Conservation (phyloP, 2,113 vertebrate genomes). For the Pomatorhinus ruficollis region DNA sequence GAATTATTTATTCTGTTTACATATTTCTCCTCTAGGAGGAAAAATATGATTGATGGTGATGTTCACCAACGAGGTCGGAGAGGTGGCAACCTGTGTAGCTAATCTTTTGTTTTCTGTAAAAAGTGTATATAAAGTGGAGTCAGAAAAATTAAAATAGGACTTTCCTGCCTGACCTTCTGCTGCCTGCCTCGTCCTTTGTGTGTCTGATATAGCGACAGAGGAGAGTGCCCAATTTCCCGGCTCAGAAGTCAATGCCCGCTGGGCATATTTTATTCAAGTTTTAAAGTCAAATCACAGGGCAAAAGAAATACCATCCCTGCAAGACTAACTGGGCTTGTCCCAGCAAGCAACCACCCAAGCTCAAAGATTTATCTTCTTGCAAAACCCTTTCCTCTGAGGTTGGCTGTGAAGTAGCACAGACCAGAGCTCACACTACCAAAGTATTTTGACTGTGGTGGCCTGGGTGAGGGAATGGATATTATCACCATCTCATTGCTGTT, state of each 20-base stretch:
- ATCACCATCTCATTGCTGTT: not conserved
- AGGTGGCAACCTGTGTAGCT: too few species aligned
- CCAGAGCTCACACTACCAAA: not conserved
- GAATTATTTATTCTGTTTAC: too few species aligned
- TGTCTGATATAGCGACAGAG: not conserved
- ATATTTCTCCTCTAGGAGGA: too few species aligned
- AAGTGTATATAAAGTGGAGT: too few species aligned
- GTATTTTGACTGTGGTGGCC: not conserved
- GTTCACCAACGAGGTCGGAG: too few species aligned
- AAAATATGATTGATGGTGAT: too few species aligned
- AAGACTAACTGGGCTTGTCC: not conserved
- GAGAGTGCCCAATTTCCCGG: not conserved
- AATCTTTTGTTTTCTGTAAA: too few species aligned
- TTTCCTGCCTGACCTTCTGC: too few species aligned
- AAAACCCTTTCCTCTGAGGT: not conserved
- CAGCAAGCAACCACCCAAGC: not conserved
- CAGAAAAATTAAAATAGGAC: too few species aligned
- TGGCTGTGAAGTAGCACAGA: not conserved
- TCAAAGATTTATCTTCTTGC: not conserved
- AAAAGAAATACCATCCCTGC: not conserved
- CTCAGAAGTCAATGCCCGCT: not conserved
- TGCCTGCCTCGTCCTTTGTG: too few species aligned
- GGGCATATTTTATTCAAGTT: not conserved
- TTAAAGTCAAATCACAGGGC: not conserved
- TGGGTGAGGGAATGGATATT: accelerated